Evolutionary conservation across 2,113 vertebrate genomes (phyloP).

Genomic region (Oplegnathus fasciatus): DNA sequence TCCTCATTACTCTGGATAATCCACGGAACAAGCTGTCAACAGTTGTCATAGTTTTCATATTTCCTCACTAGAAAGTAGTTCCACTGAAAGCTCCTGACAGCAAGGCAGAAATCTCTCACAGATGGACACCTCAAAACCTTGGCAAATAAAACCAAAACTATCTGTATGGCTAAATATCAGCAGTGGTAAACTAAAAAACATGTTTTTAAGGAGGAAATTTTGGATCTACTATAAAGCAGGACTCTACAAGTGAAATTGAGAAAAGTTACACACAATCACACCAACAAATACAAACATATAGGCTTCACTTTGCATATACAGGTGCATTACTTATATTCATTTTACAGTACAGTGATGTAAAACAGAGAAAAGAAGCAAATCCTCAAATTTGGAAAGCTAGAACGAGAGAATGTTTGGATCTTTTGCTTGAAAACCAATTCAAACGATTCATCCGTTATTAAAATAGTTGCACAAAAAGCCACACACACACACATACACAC

Average conservation of each 20-base stretch:
- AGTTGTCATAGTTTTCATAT: constrained; percentile 12
- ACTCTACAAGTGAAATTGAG: not conserved
- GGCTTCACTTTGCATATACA: not conserved
- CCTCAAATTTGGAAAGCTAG: not conserved
- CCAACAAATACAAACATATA: not conserved
- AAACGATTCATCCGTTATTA: not conserved
- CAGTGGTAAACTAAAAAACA: not conserved
- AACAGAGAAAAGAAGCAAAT: not conserved
- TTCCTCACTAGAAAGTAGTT: not conserved
- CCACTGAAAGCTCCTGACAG: not conserved
- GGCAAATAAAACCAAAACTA: constrained; percentile 13
- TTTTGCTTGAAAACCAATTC: not conserved
- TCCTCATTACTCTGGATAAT: constrained; percentile 41
- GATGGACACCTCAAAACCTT: constrained; percentile 1
- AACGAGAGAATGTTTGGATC: not conserved
- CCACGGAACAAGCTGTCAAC: constrained; percentile 23
- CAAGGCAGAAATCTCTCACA: not conserved
- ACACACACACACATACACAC: not conserved
- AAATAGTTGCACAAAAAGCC: not conserved
- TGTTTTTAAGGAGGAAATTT: not conserved
- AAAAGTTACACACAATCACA: not conserved
- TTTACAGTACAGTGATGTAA: not conserved
- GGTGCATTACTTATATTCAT: too few relatives aligned
- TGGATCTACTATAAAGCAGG: not conserved
- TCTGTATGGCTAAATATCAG: not conserved